Evolutionary conservation across 1,140 invertebrate genomes (phyloP), one percentile per base, ranked within the genome.

Genomic region (Calosoma granatense): DNA sequence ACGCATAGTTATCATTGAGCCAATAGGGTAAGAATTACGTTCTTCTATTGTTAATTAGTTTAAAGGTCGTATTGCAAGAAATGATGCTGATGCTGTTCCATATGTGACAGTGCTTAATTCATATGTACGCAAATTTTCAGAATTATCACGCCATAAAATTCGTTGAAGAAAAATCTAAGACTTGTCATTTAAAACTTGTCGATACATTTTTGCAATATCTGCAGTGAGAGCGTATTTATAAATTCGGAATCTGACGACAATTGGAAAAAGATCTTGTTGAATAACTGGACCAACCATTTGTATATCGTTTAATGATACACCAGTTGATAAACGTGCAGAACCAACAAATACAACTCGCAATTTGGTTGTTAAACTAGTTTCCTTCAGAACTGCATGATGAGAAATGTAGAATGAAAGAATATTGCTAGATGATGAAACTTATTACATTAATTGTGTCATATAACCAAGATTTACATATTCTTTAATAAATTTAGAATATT

Each of bases 191-290:
- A 68, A 22, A 3, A 77, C 65, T 56, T 72, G 70, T 12, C 74
- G 52, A 59, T 74, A 79, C 73, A 78, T 77, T 58, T 74, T 71
- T 15, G 60, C 56, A 1, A 76, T 67, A 51, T 78, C 74, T 1
- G 65, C 68, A 20, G 53, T 58, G 4, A 67, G 19, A 2, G 64
- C 63, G 41, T 51, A 30, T 17, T 22, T 22, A 30, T 58, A 52
- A 19, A 55, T 26, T 15, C 62, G n/a, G 51, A 65, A 63, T 20
- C 60, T 20, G 14, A 62, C 19, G 20, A 70, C 56, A 20, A 70
- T 63, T 6, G 63, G 36, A 14, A 65, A 60, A 1, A 70, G 56
- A 22, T 64, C 60, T 6, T 58, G 6, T 55, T 68, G 67, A 2
- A 66, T 39, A n/a, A 56, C 66, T 1, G 64, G 64, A 12, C 67